phyloP scores from a whole-genome alignment of 2,797 vertebrate species.

The Amphiprion clarkii region DNA sequence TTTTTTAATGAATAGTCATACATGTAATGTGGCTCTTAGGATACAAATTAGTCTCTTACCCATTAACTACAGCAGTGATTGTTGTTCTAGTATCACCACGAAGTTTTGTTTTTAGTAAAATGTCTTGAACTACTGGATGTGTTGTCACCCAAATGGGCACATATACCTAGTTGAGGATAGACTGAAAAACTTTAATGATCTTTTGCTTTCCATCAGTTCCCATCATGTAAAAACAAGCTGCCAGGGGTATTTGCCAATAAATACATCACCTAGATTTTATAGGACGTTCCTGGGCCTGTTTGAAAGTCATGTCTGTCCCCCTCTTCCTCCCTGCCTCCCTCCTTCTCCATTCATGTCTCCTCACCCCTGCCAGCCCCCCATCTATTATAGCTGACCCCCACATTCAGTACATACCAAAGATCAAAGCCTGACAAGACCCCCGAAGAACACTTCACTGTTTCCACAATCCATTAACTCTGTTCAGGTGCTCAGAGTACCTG shows the following conservation, averaged over 20 bases:
- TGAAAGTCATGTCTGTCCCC: constrained; percentile 38
- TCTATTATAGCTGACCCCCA: constrained; percentile 79
- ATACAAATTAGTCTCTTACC: too few relatives aligned
- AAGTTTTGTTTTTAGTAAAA: too few relatives aligned
- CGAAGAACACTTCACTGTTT: constrained; percentile 75
- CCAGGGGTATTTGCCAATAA: neutral
- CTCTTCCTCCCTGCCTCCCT: neutral
- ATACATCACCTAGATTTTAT: constrained; percentile 11
- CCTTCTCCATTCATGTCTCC: constrained; percentile 60
- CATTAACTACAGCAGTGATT: too few relatives aligned
- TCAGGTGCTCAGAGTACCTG: constrained; percentile 74
- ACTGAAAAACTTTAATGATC: neutral
- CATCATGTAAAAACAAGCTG: neutral
- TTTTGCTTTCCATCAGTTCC: neutral
- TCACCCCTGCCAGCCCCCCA: constrained; percentile 64
- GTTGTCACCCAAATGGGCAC: too few relatives aligned
- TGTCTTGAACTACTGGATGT: too few relatives aligned
- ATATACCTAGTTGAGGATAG: neutral
- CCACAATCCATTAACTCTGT: constrained; percentile 60
- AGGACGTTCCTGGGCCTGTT: constrained; percentile 27
- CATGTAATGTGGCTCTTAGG: too few relatives aligned
- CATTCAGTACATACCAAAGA: constrained; percentile 81
- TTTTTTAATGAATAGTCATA: too few relatives aligned
- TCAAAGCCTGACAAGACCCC: constrained; percentile 76
- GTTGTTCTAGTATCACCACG: too few relatives aligned